phyloP scores from a whole-genome alignment of 2,888 invertebrate species.

The Punctoribates punctum region DNA sequence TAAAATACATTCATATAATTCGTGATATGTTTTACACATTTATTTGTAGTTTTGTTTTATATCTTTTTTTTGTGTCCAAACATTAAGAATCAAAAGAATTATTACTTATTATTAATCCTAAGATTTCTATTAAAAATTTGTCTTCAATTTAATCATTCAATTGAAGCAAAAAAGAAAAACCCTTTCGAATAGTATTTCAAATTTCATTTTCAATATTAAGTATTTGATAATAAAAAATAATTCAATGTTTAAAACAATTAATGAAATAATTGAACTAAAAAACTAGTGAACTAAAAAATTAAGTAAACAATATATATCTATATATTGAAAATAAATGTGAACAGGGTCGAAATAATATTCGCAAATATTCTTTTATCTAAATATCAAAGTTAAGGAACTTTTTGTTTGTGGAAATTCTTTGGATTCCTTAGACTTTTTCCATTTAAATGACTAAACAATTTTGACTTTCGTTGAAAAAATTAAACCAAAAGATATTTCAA shows the following conservation, averaged over 20 bases:
- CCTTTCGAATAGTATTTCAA: not conserved
- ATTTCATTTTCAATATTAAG: not conserved
- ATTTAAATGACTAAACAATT: too few species aligned
- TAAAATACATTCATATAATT: constrained; percentile 9
- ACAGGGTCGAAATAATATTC: too few species aligned
- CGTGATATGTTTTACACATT: constrained; percentile 14
- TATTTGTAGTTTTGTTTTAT: not conserved
- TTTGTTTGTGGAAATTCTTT: not conserved
- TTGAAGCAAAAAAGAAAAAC: too few species aligned
- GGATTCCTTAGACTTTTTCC: not conserved
- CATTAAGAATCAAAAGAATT: not conserved
- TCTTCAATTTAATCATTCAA: not conserved
- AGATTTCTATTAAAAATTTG: not conserved
- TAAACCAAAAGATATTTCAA: not conserved
- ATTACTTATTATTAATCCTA: not conserved
- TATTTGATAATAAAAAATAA: not conserved
- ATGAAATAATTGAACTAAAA: not conserved
- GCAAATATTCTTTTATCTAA: too few species aligned
- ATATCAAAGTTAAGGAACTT: not conserved
- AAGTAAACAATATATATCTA: not conserved
- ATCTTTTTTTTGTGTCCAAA: not conserved
- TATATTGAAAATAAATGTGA: too few species aligned
- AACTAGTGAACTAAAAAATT: not conserved
- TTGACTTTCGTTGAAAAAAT: not conserved
- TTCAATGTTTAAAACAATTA: not conserved